Base-by-base conservation (phyloP, 1,140 invertebrate genomes). In the Euglossa dilemma region DNA sequence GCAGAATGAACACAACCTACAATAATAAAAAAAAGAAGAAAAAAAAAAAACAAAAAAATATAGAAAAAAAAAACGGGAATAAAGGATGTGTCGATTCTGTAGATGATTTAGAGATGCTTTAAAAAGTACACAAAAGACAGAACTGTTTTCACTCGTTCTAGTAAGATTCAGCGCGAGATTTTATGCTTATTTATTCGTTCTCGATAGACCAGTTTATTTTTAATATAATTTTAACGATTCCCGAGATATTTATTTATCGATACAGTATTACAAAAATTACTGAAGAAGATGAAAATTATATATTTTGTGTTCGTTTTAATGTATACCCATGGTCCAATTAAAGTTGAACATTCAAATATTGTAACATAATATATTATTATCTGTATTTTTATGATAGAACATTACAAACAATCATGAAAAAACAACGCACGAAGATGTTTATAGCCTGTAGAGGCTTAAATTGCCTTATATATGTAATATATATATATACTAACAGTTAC, bases 371-470 rank as follows among this genome's bases (percentile, higher is more conserved):
- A 20, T 57, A 76, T 75, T 84, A 83, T 75, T 84, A 67, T 75
- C 52, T 82, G 69, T 81, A 84, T 82, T 77, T 83, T 75, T 87
- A 87, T 63, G 43, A 52, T 80, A 75, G 67, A 56, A 72, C 52
- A 86, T 76, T 72, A 73, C 20, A 77, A 63, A 79, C 61, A 36
- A 77, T 63, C 45, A 67, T 72, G 56, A 73, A 54, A 52, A 59
- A 59, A 81, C 61, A 85, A 85, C 20, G 50, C 71, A 86, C 52
- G 64, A 56, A 78, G 63, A 50, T 71, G 59, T 81, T 64, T 80
- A 80, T 75, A 89, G 52, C 59, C 70, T 84, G 23, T 89, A 84
- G 72, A 81, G 87, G 80, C 80, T 89, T 86, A 57, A 86, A 67
- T 80, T 89, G 84, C 76, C 66, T 79, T 77, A 84, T 83, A 78